These are phyloP conservation scores for Mythimna lalbum DNA, from an alignment of 2,888 invertebrate species.

Conservation along the genomic window DNA sequence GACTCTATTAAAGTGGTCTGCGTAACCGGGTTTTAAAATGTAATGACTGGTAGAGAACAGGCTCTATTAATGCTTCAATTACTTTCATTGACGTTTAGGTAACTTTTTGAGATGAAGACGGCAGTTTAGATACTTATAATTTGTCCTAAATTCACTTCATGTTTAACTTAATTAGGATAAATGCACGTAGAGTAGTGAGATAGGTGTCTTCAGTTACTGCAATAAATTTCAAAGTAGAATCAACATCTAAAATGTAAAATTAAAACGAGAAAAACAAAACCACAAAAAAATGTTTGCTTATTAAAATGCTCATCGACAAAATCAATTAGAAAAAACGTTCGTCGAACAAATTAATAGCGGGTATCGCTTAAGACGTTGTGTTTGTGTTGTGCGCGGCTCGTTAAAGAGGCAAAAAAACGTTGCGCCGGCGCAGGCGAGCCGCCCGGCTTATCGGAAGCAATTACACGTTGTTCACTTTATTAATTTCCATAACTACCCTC, in stretches of 20 bases:
- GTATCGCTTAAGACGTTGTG: constrained; percentile 71
- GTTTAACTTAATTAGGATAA: not conserved
- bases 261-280: not conserved
- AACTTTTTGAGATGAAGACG: constrained; percentile 2
- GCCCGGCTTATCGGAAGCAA: constrained; percentile 88
- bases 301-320: constrained; percentile 42
- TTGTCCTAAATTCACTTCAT: not conserved
- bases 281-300: constrained; percentile 4
- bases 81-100: constrained; percentile 26
- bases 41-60: constrained; percentile 36
- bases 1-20: constrained; percentile 57
- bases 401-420: constrained; percentile 74
- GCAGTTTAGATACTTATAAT: not conserved
- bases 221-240: not conserved
- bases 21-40: constrained; percentile 48
- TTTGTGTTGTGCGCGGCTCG: constrained; percentile 76
- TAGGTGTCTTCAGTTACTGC: not conserved
- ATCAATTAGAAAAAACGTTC: constrained; percentile 49
- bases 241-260: not conserved
- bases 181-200: not conserved
- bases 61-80: constrained; percentile 33
- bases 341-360: constrained; percentile 63
- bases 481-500: constrained; percentile 90
- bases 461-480: constrained; percentile 89
- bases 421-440: constrained; percentile 71